These are phyloP conservation scores for Anhinga anhinga DNA, from an alignment of 2,113 vertebrate genomes.

Conservation along the genomic window DNA sequence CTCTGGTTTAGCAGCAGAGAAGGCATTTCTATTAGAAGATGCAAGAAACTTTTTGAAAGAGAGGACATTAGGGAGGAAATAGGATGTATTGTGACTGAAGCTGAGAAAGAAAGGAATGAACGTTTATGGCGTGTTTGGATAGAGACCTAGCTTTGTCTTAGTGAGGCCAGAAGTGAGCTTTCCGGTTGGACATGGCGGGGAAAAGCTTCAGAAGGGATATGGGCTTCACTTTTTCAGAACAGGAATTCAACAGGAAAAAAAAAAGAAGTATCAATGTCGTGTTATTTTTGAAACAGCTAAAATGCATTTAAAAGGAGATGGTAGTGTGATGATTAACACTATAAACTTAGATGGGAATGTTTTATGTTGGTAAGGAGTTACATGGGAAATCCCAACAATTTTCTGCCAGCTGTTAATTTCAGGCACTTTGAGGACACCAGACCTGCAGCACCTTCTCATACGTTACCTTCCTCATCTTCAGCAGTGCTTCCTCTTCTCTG, in stretches of 20 bases:
- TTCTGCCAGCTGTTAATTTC: neutral
- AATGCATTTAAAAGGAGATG: neutral
- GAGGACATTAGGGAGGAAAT: neutral
- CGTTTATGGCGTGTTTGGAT: neutral
- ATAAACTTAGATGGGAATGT: neutral
- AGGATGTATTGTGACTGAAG: neutral
- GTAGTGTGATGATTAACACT: neutral
- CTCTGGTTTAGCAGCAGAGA: neutral
- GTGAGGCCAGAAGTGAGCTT: neutral
- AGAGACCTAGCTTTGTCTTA: neutral
- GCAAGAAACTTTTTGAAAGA: neutral
- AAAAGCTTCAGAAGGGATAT: neutral
- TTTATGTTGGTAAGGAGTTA: neutral
- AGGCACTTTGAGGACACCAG: too few relatives aligned
- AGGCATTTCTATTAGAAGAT: neutral
- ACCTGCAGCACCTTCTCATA: neutral
- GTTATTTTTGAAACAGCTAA: neutral
- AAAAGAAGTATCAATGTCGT: accelerated
- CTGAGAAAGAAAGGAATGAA: neutral
- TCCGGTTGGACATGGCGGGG: neutral
- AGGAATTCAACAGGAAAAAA: neutral
- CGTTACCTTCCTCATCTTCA: neutral
- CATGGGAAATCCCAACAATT: neutral
- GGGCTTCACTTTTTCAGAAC: neutral
- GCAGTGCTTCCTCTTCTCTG: neutral